Conservation (phyloP, 1,140 invertebrate species). For the Brevipalpus yothersi region DNA sequence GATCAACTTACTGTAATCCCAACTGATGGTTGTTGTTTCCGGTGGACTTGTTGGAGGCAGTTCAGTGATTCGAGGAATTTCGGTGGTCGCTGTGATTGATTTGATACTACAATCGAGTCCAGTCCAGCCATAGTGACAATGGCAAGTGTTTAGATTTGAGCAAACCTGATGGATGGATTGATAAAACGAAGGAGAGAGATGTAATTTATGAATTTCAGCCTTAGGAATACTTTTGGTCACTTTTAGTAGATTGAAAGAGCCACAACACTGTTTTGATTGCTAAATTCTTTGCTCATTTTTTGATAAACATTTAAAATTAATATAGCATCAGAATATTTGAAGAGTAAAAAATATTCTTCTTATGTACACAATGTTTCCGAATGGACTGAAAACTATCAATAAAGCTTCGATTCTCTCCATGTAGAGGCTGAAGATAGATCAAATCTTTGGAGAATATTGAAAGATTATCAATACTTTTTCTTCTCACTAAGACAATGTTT, state of each 20-base stretch:
- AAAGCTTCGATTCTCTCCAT: too few species aligned
- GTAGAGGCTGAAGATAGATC: too few species aligned
- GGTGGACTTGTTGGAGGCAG: too few species aligned
- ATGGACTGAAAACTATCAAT: too few species aligned
- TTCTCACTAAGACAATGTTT: too few species aligned
- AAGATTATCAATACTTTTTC: too few species aligned
- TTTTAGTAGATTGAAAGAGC: background rate
- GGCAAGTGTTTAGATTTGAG: constrained; percentile 73
- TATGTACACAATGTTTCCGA: too few species aligned
- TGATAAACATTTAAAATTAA: background rate
- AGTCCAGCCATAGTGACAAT: constrained; percentile 64
- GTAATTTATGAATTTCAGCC: background rate
- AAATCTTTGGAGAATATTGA: too few species aligned
- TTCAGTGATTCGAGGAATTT: too few species aligned
- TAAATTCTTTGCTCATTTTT: background rate
- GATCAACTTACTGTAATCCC: too few species aligned
- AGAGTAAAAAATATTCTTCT: too few species aligned
- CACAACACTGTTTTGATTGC: background rate
- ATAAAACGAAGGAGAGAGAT: background rate
- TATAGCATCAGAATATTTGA: background rate
- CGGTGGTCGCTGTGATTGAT: constrained; percentile 16
- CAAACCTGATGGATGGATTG: constrained; percentile 42
- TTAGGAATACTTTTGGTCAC: background rate
- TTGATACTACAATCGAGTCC: constrained; percentile 63
- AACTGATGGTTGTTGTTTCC: too few species aligned